Evolutionary conservation across 2,797 vertebrate species (phyloP).

Genomic region (Halcyon smyrnensis): DNA sequence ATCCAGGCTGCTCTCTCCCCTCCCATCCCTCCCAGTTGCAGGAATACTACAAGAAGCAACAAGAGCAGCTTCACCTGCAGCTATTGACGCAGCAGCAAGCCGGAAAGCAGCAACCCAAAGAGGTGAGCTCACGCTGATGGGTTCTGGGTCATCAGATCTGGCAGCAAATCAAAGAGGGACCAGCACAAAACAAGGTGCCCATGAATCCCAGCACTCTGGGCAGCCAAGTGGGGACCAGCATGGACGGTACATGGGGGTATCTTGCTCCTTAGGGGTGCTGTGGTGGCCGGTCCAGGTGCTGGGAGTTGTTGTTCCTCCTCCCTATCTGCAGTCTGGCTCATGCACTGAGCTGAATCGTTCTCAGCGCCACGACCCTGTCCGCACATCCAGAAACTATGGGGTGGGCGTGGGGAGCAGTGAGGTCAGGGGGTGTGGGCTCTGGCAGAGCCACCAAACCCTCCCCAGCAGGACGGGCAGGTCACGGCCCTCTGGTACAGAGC

Average conservation of each 20-base stretch:
- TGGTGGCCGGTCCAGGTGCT: accelerated
- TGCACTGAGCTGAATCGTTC: background rate
- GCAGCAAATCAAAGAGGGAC: background rate
- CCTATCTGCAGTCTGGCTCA: background rate
- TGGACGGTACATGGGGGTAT: background rate
- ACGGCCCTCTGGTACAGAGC: background rate
- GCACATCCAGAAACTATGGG: background rate
- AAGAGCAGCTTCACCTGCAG: slow-evolving; percentile 97
- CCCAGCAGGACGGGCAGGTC: background rate
- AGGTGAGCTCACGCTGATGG: slow-evolving; percentile 82
- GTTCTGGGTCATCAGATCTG: background rate
- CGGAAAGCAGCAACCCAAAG: slow-evolving; percentile 91
- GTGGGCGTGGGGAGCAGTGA: background rate
- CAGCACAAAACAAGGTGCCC: background rate
- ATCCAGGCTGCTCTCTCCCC: background rate
- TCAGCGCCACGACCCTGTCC: accelerated
- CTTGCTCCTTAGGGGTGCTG: background rate
- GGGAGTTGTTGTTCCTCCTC: background rate
- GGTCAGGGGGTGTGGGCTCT: background rate
- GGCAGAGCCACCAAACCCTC: background rate
- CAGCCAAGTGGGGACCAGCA: background rate
- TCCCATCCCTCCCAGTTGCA: slow-evolving; percentile 84
- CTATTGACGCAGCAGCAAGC: slow-evolving; percentile 94
- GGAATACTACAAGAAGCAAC: slow-evolving; percentile 99
- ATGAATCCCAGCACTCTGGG: background rate